phyloP scores from a whole-genome alignment of 2,113 vertebrate genomes.

The Spea multiplicata region DNA sequence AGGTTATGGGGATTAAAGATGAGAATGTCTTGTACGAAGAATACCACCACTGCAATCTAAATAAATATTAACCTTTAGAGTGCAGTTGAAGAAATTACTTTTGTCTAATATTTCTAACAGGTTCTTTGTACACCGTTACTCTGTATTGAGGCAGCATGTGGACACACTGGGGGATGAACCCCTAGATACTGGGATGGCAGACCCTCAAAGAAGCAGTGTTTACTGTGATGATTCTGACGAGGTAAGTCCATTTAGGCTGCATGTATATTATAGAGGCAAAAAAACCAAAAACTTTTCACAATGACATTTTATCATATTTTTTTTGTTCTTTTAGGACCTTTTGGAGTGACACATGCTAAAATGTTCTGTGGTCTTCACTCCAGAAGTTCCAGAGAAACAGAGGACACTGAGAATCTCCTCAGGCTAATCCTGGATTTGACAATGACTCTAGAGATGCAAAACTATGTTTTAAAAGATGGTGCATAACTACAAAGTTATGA shows the following conservation, averaged over 20 bases:
- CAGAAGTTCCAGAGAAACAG: not conserved
- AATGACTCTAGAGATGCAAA: not conserved
- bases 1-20: no score
- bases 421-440: not conserved
- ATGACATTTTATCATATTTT: not conserved
- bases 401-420: not conserved
- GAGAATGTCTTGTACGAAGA: no score
- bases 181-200: slow-evolving; percentile 71
- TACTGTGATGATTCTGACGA: slow-evolving; percentile 91
- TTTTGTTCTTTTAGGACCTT: slow-evolving; percentile 57
- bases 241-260: slow-evolving; percentile 60
- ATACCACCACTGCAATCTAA: no score
- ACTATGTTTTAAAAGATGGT: not conserved
- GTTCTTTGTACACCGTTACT: slow-evolving; percentile 90
- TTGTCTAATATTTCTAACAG: slow-evolving; percentile 54
- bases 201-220: slow-evolving; percentile 61
- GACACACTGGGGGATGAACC: slow-evolving; percentile 79
- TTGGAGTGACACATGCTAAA: slow-evolving; percentile 58
- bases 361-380: not conserved
- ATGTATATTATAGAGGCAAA: no score
- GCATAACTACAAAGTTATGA: no score
- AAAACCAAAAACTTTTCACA: no score
- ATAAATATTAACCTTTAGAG: no score
- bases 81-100: no score
- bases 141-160: slow-evolving; percentile 79